Base-by-base conservation (phyloP, 2,113 vertebrate genomes). In the Prunella fulvescens region DNA sequence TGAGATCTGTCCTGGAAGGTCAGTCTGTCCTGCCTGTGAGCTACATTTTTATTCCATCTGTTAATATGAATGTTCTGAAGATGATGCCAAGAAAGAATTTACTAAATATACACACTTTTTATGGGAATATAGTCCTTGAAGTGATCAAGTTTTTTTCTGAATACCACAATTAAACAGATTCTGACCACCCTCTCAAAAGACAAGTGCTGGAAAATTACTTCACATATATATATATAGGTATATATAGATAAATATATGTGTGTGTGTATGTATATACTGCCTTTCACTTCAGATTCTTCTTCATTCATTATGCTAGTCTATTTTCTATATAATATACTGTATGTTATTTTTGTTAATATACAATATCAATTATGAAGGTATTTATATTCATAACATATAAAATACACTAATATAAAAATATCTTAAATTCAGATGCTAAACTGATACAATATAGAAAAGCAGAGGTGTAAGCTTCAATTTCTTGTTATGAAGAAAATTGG, bases 1-100 rank as follows among this genome's bases (percentile, higher is more conserved):
- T 70, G 84, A 93, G 64, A 70, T 19, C 45, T 93, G 76, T 74
- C 71, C 56, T 90, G 62, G 44, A 95, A 96, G 90, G 90, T 96
- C 90, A 91, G 58, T 81, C 70, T 76, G 85, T 80, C 87, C 81
- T 96, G 69, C 74, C 62, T 80, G 0, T 73, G 35, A 91, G 71
- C 84, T 29, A 73, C 79, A 66, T 84, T 95, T 77, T 95, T 82
- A 66, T 82, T 94, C 86, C 93, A 82, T 97, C 95, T 97, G 86
- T 89, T 94, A 91, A 51, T 64, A 29, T 60, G 69, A 81, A 69
- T 82, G 69, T 88, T 93, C 88, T 88, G 85, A 70, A 86, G 35
- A 77, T 57, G 54, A 73, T 66, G 82, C 86, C 92, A 93, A 88
- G 88, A 79, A 88, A 65, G 42, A 82, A 23, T 77, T 88, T 94